phyloP scores from a whole-genome alignment of 2,888 invertebrate species.

The Emmelina monodactyla region DNA sequence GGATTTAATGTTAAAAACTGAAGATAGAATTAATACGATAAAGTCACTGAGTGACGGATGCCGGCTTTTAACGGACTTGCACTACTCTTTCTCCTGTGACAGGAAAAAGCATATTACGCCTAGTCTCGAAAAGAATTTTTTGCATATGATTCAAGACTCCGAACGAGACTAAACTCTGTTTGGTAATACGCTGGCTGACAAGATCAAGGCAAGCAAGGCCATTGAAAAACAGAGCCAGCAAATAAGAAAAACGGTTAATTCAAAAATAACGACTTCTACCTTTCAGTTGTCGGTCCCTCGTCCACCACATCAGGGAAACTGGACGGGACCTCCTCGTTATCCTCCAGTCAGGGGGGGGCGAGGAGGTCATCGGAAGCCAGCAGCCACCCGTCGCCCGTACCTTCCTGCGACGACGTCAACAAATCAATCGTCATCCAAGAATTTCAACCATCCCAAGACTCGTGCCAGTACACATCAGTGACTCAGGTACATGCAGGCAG shows the following conservation, averaged over 20 bases:
- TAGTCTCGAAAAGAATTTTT: too few species aligned
- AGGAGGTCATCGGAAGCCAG: slow-evolving; percentile 3
- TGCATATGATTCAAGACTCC: slow-evolving; percentile 12
- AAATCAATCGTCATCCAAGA: neutral
- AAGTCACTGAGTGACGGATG: slow-evolving; percentile 14
- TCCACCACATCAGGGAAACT: slow-evolving; percentile 11
- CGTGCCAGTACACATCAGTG: slow-evolving; percentile 6
- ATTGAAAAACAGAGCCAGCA: slow-evolving; percentile 8
- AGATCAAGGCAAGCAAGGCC: slow-evolving; percentile 12
- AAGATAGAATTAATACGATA: slow-evolving; percentile 13
- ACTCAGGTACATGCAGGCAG: slow-evolving; percentile 7
- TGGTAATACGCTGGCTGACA: slow-evolving; percentile 9
- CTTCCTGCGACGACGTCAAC: neutral
- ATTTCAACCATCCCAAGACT: neutral
- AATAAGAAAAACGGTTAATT: slow-evolving; percentile 5
- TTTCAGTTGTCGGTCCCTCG: slow-evolving; percentile 3
- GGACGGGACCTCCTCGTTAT: slow-evolving; percentile 15
- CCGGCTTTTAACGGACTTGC: slow-evolving; percentile 13
- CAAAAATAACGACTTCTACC: neutral
- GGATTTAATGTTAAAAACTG: slow-evolving; percentile 6
- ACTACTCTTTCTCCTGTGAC: slow-evolving; percentile 7
- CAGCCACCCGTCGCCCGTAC: slow-evolving; percentile 2
- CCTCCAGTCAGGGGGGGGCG: slow-evolving; percentile 15
- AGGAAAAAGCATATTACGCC: slow-evolving; percentile 15
- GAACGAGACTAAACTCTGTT: slow-evolving; percentile 13